Conservation (phyloP, 2,113 vertebrate genomes). For the Atherinomorus stipes region DNA sequence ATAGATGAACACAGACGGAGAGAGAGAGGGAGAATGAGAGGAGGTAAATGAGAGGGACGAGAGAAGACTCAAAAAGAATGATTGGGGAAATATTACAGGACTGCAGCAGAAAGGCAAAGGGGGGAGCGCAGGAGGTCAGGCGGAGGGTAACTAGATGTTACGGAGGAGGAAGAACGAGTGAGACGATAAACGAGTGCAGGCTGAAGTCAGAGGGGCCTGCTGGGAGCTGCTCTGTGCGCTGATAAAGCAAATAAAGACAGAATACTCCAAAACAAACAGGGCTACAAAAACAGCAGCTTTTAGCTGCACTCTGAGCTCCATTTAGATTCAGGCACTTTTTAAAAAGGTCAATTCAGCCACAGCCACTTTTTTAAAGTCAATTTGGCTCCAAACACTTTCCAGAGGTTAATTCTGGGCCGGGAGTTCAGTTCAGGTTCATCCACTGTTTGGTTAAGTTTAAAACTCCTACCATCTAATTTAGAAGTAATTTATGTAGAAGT, state of each 20-base stretch:
- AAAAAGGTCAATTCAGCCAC: conserved; percentile 51
- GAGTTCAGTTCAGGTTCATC: conserved; percentile 52
- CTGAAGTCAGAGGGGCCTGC: conserved; percentile 63
- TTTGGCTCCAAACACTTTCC: conserved; percentile 37
- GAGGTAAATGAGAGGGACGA: conserved; percentile 44
- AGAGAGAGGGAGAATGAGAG: conserved; percentile 32
- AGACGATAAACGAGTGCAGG: conserved; percentile 71
- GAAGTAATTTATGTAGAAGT: background rate
- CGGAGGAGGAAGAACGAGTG: conserved; percentile 66
- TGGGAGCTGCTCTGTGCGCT: conserved; percentile 62
- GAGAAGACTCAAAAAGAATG: conserved; percentile 67
- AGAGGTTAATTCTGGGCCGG: conserved; percentile 44
- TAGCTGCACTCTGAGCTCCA: conserved; percentile 54
- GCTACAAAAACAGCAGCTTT: conserved; percentile 58
- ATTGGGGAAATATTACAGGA: conserved; percentile 71
- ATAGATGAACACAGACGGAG: conserved; percentile 22
- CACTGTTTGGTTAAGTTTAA: conserved; percentile 3
- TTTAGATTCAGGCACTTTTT: conserved; percentile 48
- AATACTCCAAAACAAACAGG: conserved; percentile 75
- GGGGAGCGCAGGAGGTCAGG: conserved; percentile 65
- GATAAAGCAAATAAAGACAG: conserved; percentile 76
- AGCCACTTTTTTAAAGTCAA: conserved; percentile 44
- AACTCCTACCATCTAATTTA: background rate
- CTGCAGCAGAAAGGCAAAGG: conserved; percentile 50
- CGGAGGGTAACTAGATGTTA: conserved; percentile 77